phyloP scores from a whole-genome alignment of 2,113 vertebrate species.

The Okapia johnstoni region DNA sequence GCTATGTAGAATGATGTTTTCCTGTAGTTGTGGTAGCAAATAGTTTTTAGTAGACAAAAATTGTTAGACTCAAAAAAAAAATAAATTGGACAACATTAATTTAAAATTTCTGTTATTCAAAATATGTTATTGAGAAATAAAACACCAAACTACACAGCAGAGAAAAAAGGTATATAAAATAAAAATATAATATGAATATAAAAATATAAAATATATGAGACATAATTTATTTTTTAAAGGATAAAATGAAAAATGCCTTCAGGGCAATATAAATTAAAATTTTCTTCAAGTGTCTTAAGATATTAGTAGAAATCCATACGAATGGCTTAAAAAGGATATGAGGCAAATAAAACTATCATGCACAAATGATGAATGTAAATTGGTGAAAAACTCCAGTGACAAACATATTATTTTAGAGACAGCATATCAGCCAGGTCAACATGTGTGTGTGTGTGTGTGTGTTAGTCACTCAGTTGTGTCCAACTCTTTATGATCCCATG shows the following conservation, averaged over 20 bases:
- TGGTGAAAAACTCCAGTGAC: not conserved
- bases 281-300: not conserved
- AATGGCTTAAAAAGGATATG: not conserved
- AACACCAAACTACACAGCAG: not conserved
- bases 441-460: too few relatives aligned
- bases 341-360: not conserved
- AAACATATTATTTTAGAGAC: not conserved
- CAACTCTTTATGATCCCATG: too few relatives aligned
- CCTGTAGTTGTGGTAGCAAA: not conserved
- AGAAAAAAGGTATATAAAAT: not conserved
- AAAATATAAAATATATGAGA: not conserved
- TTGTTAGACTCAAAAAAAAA: not conserved
- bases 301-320: not conserved
- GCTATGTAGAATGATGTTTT: not conserved
- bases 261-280: not conserved
- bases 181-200: not conserved
- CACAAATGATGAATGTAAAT: not conserved
- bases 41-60: not conserved
- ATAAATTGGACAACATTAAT: not conserved
- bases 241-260: not conserved
- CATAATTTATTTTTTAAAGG: not conserved
- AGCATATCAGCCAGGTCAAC: not conserved
- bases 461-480: too few relatives aligned
- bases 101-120: not conserved
- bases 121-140: not conserved